A percentile compares a stretch with the other conserved stretches of the same genome.
Evolutionary conservation across 2,113 vertebrate species (phyloP).

Genomic region (Odocoileus virginianus): DNA sequence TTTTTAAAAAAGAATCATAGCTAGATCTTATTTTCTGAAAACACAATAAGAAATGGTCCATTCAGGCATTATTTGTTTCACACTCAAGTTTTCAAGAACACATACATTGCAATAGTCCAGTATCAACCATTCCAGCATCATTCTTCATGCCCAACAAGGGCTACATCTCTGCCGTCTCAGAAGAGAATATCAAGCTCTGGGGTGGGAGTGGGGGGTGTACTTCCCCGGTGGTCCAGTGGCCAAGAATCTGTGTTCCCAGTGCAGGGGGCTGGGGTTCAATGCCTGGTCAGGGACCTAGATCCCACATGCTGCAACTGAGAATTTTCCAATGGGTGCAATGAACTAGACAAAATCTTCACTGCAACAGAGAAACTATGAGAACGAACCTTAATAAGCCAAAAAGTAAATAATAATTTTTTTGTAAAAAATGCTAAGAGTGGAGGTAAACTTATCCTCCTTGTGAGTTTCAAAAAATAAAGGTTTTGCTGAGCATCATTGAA

Average conservation of each 20-base stretch:
- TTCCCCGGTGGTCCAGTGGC: background rate
- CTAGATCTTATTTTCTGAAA: background rate
- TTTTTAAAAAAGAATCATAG: background rate
- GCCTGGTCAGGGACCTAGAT: background rate
- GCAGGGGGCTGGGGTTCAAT: background rate
- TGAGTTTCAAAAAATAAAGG: no score
- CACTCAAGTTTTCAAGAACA: background rate
- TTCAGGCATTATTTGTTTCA: slow-evolving; percentile 2
- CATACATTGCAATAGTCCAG: background rate
- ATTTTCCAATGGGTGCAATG: background rate
- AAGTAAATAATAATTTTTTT: no score
- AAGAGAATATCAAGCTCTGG: background rate
- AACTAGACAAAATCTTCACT: background rate
- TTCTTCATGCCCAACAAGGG: background rate
- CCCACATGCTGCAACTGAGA: background rate
- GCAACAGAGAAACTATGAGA: no score
- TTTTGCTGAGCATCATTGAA: no score
- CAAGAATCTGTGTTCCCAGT: background rate
- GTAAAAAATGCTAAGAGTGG: no score
- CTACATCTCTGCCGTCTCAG: background rate
- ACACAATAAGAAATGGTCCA: background rate
- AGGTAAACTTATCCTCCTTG: no score
- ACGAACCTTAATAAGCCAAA: no score
- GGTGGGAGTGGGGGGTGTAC: background rate
- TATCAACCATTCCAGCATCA: background rate